Evolutionary conservation across 1,140 invertebrate species (phyloP), one percentile per base, ranked within the genome.

Genomic region (Drosophila fuyamai): DNA sequence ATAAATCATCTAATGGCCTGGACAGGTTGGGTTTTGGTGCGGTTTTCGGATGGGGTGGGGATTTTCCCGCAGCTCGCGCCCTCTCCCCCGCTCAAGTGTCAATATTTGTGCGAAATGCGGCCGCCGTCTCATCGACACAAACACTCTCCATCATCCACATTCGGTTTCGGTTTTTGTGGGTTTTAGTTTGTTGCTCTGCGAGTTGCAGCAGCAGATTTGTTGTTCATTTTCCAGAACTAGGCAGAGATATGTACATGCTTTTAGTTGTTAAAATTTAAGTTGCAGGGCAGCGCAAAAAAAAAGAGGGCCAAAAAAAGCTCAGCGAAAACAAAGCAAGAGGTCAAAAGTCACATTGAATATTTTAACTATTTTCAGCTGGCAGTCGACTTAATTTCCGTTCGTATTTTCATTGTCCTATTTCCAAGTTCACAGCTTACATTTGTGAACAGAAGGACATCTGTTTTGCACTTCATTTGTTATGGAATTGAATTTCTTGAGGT

Each of bases 71-170:
- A 57, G 23, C 32, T 16, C n/a, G 13, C 10, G 29, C 32, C 23
- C 18, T n/a, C 36, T n/a, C 14, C 35, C 62, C 55, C 75, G 53
- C 62, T 66, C 83, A 88, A 88, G 79, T 88, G 83, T 88, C 83
- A 86, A 86, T 88, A 86, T 86, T 86, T 86, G 83, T 86, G 76
- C 79, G 83, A 88, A 88, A 86, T 88, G 83, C 83, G 83, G 83
- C 68, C 81, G 83, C 79, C 82, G 79, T 88, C 83, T 67, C 65
- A 72, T 73, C 75, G 71, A 82, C 79, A 82, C 82, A 86, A 86
- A 88, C 82, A 88, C 76, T 79, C 83, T 88, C 70, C 71, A 76
- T 86, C 83, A 82, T 44, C 60, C 53, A 74, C 58, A 68, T 43
- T 66, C 48, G 72, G 77, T 51, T 79, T 79, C 43, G 61, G 58